Conservation (phyloP, 2,113 vertebrate species). For the Prionailurus bengalensis region DNA sequence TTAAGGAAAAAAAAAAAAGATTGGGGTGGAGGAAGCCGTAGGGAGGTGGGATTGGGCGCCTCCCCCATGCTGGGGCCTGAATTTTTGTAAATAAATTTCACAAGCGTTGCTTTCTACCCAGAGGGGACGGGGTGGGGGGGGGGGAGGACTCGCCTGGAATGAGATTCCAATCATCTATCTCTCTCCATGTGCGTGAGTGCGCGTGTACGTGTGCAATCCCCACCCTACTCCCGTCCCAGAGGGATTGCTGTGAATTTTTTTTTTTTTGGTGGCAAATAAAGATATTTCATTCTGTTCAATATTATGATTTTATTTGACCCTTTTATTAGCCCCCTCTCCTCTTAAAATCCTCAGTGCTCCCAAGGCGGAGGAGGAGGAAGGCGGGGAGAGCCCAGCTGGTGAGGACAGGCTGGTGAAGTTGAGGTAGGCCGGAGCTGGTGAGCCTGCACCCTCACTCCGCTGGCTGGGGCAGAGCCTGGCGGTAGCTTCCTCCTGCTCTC, state of each 20-base stretch:
- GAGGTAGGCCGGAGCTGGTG: neutral
- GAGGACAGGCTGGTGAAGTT: neutral
- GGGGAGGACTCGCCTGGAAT: constrained; percentile 35
- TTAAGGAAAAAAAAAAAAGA: constrained; percentile 3
- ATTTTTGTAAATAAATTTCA: constrained; percentile 83
- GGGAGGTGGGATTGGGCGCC: constrained; percentile 34
- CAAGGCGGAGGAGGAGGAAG: neutral
- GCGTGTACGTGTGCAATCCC: constrained; percentile 66
- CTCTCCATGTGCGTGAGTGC: constrained; percentile 58
- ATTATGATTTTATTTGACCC: constrained; percentile 83
- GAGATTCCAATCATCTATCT: constrained; percentile 54
- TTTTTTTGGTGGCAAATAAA: constrained; percentile 82
- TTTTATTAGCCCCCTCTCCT: constrained; percentile 78
- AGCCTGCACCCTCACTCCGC: neutral
- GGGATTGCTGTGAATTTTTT: constrained; percentile 80
- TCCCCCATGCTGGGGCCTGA: constrained; percentile 45
- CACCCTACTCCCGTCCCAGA: constrained; percentile 29
- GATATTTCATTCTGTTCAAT: constrained; percentile 82
- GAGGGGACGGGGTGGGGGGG: constrained; percentile 1
- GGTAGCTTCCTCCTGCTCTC: neutral
- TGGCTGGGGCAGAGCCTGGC: neutral
- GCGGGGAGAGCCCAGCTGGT: neutral
- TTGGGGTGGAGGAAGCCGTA: constrained; percentile 42
- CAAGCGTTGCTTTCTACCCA: constrained; percentile 64
- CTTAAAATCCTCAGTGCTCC: constrained; percentile 73